Evolutionary conservation across 1,140 invertebrate genomes (phyloP), one percentile per base, ranked within the genome.

Genomic region (Lineus longissimus): DNA sequence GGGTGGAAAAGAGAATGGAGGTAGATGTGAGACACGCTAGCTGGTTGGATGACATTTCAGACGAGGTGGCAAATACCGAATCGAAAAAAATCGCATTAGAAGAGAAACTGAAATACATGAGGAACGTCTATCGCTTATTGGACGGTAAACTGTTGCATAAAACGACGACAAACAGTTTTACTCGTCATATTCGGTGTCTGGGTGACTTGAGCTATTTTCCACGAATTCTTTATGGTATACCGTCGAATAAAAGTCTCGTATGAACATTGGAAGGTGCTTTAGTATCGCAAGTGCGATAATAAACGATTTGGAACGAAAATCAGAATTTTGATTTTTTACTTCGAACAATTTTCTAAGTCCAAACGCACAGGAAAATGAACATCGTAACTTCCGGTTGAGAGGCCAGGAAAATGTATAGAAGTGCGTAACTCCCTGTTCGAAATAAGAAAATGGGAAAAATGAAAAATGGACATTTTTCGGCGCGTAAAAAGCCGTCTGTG

Each of bases 161-260:
- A n/a, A 51, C 47, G n/a, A 51, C 47, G 6, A 51, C 47, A 4
- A 51, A n/a, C 47, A 51, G 47, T 51, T 51, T 51, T 51, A 51
- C 47, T 51, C 47, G 47, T n/a, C 47, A 51, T 51, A 51, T 51
- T 51, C 47, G 47, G 6, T 51, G 47, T 51, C n/a, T 51, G 47
- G 6, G 6, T 4, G 47, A 51, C n/a, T 51, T 51, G 47, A 51
- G 47, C 47, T 51, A 51, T 51, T 51, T 51, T 51, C n/a, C 47
- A 51, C 47, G 47, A 23, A 51, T 51, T 7, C n/a, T 51, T 6
- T 51, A 7, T n/a, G 47, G n/a, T 51, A 7, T 51, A 51, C 47
- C 47, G 6, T 51, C 47, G 25, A 51, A 51, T 51, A 51, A 4
- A 51, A 51, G 47, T 27, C 47, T 51, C n/a, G 47, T 51, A n/a